Evolutionary conservation across 2,888 invertebrate species (phyloP).

Genomic region (Subacronicta megacephala): DNA sequence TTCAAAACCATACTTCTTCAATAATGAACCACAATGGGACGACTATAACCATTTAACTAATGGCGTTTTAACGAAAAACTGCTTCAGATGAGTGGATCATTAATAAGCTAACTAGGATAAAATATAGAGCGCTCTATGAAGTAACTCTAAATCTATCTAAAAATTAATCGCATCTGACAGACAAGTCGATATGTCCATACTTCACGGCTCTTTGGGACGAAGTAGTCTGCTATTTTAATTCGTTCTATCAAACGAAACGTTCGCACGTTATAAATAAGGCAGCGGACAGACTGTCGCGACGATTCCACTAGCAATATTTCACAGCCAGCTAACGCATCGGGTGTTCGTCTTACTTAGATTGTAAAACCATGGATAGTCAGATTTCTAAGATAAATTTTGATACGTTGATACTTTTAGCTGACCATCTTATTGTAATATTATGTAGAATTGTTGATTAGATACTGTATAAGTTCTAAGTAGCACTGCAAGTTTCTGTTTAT

Average conservation of each 20-base stretch:
- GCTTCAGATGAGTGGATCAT: conserved; percentile 43
- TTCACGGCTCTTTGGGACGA: conserved; percentile 60
- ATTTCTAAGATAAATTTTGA: background rate
- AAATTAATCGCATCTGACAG: conserved; percentile 71
- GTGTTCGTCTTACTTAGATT: conserved; percentile 60
- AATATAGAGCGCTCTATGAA: conserved; percentile 50
- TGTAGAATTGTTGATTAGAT: background rate
- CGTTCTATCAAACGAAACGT: conserved; percentile 77
- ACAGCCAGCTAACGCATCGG: conserved; percentile 77
- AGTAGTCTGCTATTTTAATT: conserved; percentile 69
- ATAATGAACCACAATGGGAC: conserved; percentile 33
- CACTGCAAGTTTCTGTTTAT: no score
- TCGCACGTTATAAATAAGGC: conserved; percentile 85
- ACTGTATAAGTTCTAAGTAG: background rate
- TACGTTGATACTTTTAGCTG: no score
- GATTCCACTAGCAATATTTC: conserved; percentile 85
- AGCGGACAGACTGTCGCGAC: conserved; percentile 79
- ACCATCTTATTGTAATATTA: no score
- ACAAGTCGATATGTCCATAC: conserved; percentile 73
- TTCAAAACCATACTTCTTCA: conserved; percentile 39
- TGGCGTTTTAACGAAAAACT: conserved; percentile 42
- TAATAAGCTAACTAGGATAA: conserved; percentile 52
- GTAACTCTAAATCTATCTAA: conserved; percentile 48
- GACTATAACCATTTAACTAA: conserved; percentile 35
- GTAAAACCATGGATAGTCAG: conserved; percentile 44